Evolutionary conservation across 2,113 vertebrate species (phyloP).

Genomic region (Thalassarche chlororhynchos): DNA sequence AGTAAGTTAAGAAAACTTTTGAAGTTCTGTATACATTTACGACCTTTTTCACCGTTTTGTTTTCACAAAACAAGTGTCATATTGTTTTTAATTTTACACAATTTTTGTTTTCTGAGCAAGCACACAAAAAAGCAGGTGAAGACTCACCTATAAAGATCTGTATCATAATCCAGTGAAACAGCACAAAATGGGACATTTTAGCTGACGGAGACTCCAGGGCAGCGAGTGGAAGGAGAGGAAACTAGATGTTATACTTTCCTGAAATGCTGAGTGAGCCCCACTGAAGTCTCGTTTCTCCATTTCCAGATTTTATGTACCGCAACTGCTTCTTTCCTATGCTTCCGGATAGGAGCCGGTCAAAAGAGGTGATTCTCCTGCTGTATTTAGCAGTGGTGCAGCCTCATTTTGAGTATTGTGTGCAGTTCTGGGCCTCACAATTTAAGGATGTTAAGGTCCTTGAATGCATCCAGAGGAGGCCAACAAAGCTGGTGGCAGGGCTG

Average conservation of each 20-base stretch:
- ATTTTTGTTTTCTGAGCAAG: background rate
- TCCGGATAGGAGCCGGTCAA: background rate
- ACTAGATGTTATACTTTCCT: background rate
- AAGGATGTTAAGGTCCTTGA: too few relatives aligned
- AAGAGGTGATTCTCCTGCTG: background rate
- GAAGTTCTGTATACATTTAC: background rate
- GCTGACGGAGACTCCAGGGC: fast-evolving
- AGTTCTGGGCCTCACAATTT: background rate
- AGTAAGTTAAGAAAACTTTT: background rate
- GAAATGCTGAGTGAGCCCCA: background rate
- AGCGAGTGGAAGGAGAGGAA: background rate
- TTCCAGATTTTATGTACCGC: background rate
- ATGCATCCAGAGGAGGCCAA: fast-evolving
- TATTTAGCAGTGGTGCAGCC: background rate
- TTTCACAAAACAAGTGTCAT: background rate
- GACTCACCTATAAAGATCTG: slow-evolving; percentile 58
- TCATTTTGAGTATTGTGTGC: background rate
- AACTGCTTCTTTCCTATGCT: background rate
- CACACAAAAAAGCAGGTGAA: background rate
- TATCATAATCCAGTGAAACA: slow-evolving; percentile 29
- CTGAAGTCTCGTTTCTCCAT: slow-evolving; percentile 51
- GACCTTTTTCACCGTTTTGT: background rate
- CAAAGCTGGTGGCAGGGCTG: background rate
- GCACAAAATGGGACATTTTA: slow-evolving; percentile 18
- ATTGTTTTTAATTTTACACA: background rate